Conservation (phyloP, 2,113 vertebrate genomes). For the Oreocharis arfaki region DNA sequence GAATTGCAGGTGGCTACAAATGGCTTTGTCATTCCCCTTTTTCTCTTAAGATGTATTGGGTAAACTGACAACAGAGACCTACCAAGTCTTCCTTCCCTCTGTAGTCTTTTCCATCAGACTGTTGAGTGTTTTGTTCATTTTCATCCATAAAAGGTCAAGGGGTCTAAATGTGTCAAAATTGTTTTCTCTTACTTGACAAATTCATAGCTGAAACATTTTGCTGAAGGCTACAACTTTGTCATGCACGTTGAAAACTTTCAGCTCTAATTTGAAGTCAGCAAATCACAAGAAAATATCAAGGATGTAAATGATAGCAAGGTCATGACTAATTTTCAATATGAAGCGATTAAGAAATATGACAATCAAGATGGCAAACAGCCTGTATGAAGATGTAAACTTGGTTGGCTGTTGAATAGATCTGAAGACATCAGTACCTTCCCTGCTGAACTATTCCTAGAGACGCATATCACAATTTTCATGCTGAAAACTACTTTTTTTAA, state of each 20-base stretch:
- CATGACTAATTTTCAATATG: background rate
- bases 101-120: background rate
- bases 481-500: background rate
- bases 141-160: background rate
- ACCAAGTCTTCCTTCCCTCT: background rate
- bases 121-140: background rate
- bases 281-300: constrained; percentile 2
- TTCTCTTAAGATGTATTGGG: background rate
- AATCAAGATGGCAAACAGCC: background rate
- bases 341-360: background rate
- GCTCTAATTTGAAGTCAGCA: background rate
- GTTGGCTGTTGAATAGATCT: background rate
- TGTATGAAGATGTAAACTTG: background rate
- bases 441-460: background rate
- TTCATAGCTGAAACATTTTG: background rate
- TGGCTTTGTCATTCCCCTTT: background rate
- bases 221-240: constrained; percentile 2
- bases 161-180: background rate
- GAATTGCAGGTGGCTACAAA: background rate
- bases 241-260: background rate
- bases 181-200: constrained; percentile 17
- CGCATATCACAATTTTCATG: background rate
- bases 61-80: background rate
- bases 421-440: background rate
- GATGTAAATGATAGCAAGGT: background rate